Conservation (phyloP, 2,888 invertebrate species). For the Ellobium chinense region DNA sequence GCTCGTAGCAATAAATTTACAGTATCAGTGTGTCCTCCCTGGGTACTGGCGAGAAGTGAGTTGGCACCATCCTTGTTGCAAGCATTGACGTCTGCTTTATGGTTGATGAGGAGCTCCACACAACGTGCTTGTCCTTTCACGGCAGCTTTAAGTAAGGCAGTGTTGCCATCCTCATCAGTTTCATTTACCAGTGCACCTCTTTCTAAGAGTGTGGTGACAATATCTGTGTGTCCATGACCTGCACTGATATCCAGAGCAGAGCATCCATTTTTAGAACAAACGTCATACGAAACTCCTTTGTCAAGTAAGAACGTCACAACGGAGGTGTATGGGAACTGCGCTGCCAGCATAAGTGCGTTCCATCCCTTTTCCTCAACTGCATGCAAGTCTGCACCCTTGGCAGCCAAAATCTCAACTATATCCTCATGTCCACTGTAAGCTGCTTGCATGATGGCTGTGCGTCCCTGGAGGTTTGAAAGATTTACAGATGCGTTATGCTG, state of each 20-base stretch:
- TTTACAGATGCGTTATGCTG: not conserved
- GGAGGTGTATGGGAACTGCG: conserved; percentile 19
- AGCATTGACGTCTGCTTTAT: conserved; percentile 8
- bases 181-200: not conserved
- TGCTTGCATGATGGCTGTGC: conserved; percentile 13
- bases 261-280: not conserved
- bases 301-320: not conserved
- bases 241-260: conserved; percentile 21
- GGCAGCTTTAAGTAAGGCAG: conserved; percentile 21
- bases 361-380: conserved; percentile 21
- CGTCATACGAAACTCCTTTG: not conserved
- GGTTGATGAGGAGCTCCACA: not conserved
- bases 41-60: not conserved
- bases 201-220: not conserved
- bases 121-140: conserved; percentile 8
- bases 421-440: conserved; percentile 9
- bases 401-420: not conserved
- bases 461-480: not conserved
- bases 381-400: not conserved
- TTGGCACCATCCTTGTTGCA: not conserved
- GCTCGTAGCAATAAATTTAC: conserved; percentile 10
- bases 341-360: conserved; percentile 34
- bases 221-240: conserved; percentile 9
- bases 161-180: conserved; percentile 25
- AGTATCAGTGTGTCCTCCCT: not conserved